Evolutionary conservation across 2,797 vertebrate species (phyloP).

Genomic region (Mormyrus proboscirostris): DNA sequence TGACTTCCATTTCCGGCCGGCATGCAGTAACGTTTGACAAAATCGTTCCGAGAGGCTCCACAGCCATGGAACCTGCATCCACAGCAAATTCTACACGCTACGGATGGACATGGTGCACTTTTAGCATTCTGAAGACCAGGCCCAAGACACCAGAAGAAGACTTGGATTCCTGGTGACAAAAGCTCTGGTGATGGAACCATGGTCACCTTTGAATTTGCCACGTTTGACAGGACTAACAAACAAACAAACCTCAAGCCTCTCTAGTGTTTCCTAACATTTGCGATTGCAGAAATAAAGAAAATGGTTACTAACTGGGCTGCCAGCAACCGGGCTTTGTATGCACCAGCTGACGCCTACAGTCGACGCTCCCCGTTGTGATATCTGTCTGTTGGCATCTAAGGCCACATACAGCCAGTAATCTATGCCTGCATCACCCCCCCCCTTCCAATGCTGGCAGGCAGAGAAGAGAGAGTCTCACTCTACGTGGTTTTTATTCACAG

Average conservation of each 20-base stretch:
- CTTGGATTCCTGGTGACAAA: not conserved
- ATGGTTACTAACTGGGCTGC: not conserved
- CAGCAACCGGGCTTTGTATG: not conserved
- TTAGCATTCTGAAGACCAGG: not conserved
- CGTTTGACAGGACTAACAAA: not conserved
- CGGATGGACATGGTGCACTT: not conserved
- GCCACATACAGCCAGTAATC: slow-evolving; percentile 13
- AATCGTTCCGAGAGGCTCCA: not conserved
- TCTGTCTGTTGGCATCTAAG: not conserved
- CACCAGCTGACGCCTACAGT: not conserved
- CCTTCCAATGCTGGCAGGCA: not conserved
- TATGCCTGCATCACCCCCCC: not conserved
- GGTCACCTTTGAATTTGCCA: not conserved
- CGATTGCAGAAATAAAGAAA: not conserved
- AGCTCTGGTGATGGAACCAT: not conserved
- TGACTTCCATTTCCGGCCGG: not conserved
- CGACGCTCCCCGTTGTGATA: not conserved
- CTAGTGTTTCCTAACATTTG: not conserved
- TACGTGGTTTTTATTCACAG: not conserved
- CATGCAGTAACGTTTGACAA: not conserved
- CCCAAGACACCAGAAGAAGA: not conserved
- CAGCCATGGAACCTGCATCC: not conserved
- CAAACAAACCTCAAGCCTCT: not conserved
- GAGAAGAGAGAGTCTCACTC: not conserved
- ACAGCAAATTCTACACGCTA: not conserved